Conservation (phyloP, 2,797 vertebrate species). For the Parambassis ranga region DNA sequence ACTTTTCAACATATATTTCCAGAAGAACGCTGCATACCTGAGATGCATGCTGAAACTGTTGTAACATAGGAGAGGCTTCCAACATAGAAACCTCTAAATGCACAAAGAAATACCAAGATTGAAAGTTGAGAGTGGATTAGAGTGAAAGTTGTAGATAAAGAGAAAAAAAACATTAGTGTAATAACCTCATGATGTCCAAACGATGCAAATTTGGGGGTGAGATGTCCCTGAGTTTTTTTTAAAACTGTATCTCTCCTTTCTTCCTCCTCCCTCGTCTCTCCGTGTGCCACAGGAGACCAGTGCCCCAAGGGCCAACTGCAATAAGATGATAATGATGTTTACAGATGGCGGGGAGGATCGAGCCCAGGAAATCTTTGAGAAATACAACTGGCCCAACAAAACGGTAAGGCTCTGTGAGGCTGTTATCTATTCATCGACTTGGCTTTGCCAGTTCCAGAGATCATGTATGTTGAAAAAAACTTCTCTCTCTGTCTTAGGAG, state of each 20-base stretch:
- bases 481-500: background rate
- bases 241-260: conserved; percentile 19
- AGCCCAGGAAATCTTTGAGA: conserved; percentile 96
- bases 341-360: conserved; percentile 97
- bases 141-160: too few relatives aligned
- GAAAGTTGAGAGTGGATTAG: background rate
- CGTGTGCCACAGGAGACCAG: conserved; percentile 81
- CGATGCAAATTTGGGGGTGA: too few relatives aligned
- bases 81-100: conserved; percentile 15
- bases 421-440: conserved; percentile 19
- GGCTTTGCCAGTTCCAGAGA: conserved; percentile 21
- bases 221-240: background rate
- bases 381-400: conserved; percentile 99
- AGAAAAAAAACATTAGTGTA: too few relatives aligned
- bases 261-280: conserved; percentile 17
- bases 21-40: conserved; percentile 23
- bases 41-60: conserved; percentile 18
- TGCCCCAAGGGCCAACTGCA: conserved; percentile 95
- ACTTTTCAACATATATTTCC: conserved; percentile 33
- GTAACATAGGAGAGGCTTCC: background rate
- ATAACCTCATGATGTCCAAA: too few relatives aligned
- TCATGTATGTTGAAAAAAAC: conserved; percentile 32
- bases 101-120: conserved; percentile 4
- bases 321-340: conserved; percentile 99
- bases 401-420: conserved; percentile 82